A percentile compares a stretch with the other conserved stretches of the same genome.
Conservation (phyloP, 2,888 invertebrate genomes). For the Bombylius major region DNA sequence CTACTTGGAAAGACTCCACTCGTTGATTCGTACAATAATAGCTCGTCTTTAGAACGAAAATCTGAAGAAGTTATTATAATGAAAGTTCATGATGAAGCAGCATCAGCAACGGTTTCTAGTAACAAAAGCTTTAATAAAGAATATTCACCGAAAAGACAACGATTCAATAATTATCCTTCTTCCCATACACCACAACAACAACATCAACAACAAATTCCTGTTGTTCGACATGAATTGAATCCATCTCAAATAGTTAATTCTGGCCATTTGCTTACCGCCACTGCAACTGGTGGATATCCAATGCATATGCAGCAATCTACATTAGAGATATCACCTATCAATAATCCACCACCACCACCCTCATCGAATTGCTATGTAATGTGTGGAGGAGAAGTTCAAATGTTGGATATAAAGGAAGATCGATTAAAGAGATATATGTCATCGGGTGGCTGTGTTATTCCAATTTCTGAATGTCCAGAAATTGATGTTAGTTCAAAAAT, state of each 20-base stretch:
- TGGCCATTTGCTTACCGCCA: too few relatives aligned
- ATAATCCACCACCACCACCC: too few relatives aligned
- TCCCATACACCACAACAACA: background rate
- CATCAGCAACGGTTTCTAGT: background rate
- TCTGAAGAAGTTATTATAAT: conserved; percentile 30
- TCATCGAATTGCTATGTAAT: conserved; percentile 1
- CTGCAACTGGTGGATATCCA: too few relatives aligned
- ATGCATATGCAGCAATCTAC: too few relatives aligned
- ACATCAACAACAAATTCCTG: background rate
- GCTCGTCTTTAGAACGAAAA: conserved; percentile 17
- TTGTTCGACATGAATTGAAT: background rate
- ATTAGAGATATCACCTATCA: too few relatives aligned
- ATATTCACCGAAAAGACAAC: conserved; percentile 10
- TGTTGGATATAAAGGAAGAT: conserved; percentile 3
- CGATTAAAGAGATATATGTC: conserved; percentile 25
- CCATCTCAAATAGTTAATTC: background rate
- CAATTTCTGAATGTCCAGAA: conserved; percentile 46
- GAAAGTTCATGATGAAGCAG: conserved; percentile 29
- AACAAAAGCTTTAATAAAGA: conserved; percentile 4
- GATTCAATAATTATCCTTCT: conserved; percentile 3
- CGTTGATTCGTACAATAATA: conserved; percentile 49
- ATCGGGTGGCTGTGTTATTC: conserved; percentile 42
- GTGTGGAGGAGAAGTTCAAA: conserved; percentile 18
- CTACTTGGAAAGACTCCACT: conserved; percentile 68
- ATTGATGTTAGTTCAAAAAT: conserved; percentile 57